Base-by-base conservation (phyloP, 2,113 vertebrate genomes). In the Nanorana parkeri region DNA sequence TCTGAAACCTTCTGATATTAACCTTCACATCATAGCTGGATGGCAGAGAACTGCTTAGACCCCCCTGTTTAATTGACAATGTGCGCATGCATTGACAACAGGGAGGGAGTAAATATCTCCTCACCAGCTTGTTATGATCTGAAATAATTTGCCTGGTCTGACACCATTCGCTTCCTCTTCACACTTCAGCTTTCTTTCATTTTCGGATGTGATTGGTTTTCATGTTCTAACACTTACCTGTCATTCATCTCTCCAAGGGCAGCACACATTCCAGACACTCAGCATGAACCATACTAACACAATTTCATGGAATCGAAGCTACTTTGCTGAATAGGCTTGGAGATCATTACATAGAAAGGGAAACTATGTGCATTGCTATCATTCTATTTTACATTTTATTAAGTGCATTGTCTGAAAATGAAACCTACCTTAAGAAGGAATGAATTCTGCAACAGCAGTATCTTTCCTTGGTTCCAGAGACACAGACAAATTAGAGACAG, bases 201-300 rank as follows among this genome's bases (percentile, higher is more conserved):
- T 81, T 81, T 81, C 80, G 29, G 69, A 66, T 75, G 72, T 81
- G 80, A 81, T 81, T 81, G 80, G 80, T 81, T 81, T 81, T 81
- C 80, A 81, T 81, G 80, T 81, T 75, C 80, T 72, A 81, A 81
- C 80, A 81, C 60, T 74, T 55, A 74, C 71, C 66, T 75, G 69
- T 69, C 80, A 81, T 81, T 81, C 69, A 75, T 81, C 26, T 75
- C 51, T 58, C 80, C 24, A 61, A 73, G 80, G 80, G 63, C 80
- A 52, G 52, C 51, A 36, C 54, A 41, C 24, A 81, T 75, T 81
- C 47, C 80, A 81, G 80, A 81, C 80, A 75, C 80, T 55, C 80
- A 81, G 80, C 80, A 29, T 29, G 69, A 65, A 55, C 72, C 80
- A 36, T 24, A 55, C 80, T 81, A 74, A 81, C 80, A 81, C 80